These are phyloP conservation scores for Dastarcus helophoroides DNA, from an alignment of 2,888 invertebrate species.

Conservation along the genomic window DNA sequence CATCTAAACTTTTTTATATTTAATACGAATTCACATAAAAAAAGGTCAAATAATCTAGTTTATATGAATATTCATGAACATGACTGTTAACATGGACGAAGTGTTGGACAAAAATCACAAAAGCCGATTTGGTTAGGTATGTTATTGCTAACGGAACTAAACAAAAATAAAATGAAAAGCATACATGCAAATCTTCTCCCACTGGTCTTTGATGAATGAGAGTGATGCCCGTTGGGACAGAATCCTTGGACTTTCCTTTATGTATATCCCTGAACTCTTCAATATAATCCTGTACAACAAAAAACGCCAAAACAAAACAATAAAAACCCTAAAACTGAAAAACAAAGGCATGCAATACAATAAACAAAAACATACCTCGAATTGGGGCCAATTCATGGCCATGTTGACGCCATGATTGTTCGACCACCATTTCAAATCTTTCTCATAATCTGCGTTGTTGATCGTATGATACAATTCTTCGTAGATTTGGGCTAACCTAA, in stretches of 20 bases:
- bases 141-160: conserved; percentile 3
- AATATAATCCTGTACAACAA: conserved; percentile 76
- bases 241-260: conserved; percentile 88
- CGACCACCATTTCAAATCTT: conserved; percentile 99
- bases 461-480: conserved; percentile 92
- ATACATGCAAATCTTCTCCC: conserved; percentile 88
- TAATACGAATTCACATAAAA: no score
- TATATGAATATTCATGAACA: neutral
- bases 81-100: no score
- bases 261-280: conserved; percentile 96
- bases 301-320: conserved; percentile 35
- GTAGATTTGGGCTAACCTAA: conserved; percentile 91
- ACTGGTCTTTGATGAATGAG: conserved; percentile 92
- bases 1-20: no score
- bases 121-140: no score
- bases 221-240: conserved; percentile 84
- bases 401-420: conserved; percentile 96
- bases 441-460: conserved; percentile 87
- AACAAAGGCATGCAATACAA: conserved; percentile 17
- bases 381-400: conserved; percentile 99
- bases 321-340: conserved; percentile 21
- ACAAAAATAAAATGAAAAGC: conserved; percentile 31
- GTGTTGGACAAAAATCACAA: no score
- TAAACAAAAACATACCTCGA: conserved; percentile 67
- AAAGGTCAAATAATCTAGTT: no score